phyloP scores from a whole-genome alignment of 2,888 invertebrate genomes.

The Carabus problematicus region DNA sequence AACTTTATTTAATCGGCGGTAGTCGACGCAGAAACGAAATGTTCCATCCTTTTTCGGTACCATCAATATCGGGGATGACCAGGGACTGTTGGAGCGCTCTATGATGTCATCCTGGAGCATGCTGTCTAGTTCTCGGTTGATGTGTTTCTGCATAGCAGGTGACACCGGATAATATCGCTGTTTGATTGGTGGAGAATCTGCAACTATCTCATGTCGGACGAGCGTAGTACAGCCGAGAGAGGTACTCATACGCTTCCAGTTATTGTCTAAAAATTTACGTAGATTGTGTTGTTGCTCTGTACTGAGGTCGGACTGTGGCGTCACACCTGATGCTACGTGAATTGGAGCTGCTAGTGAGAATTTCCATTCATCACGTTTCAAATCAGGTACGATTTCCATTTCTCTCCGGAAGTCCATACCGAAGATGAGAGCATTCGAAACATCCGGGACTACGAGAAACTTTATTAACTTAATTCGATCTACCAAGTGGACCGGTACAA shows the following conservation, averaged over 20 bases:
- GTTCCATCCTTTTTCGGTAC: constrained; percentile 47
- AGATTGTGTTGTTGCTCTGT: too few species aligned
- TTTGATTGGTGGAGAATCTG: constrained; percentile 31
- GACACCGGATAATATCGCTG: constrained; percentile 43
- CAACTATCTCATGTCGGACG: too few species aligned
- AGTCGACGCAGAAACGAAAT: constrained; percentile 49
- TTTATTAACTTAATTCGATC: not conserved
- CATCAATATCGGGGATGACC: constrained; percentile 49
- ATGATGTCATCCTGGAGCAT: too few species aligned
- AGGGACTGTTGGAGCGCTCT: too few species aligned
- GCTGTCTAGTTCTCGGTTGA: constrained; percentile 49
- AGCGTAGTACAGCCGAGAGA: too few species aligned
- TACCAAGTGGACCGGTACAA: constrained; percentile 17
- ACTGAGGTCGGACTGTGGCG: too few species aligned
- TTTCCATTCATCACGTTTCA: not conserved
- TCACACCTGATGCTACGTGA: too few species aligned
- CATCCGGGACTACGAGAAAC: not conserved
- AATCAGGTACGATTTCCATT: constrained; percentile 1
- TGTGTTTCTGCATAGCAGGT: constrained; percentile 35
- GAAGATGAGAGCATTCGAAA: not conserved
- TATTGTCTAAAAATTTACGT: too few species aligned
- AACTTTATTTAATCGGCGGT: constrained; percentile 48
- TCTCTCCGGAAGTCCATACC: not conserved
- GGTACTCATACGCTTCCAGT: too few species aligned
- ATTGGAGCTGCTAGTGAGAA: constrained; percentile 19